Conservation (phyloP, 2,888 invertebrate species). For the Lasioglossum villosulum region DNA sequence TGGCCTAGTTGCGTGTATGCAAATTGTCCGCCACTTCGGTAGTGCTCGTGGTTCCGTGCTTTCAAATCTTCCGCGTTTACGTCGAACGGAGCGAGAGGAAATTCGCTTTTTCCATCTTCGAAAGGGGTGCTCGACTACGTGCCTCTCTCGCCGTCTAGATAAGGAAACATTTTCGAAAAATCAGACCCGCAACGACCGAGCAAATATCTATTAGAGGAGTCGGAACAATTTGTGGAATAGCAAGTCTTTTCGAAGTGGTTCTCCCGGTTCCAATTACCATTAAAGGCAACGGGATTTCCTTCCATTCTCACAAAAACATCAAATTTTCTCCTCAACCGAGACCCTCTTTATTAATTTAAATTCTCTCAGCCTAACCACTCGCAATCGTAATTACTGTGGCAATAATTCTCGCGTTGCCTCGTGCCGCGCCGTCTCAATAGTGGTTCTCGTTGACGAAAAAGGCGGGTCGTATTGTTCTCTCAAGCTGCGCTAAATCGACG, state of each 20-base stretch:
- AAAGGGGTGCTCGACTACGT: background rate
- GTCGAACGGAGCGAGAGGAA: constrained; percentile 2
- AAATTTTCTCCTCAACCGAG: background rate
- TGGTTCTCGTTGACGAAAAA: constrained; percentile 16
- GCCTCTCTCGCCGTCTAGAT: background rate
- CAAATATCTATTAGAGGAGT: constrained; percentile 5
- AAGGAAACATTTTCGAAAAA: constrained; percentile 18
- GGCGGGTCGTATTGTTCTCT: constrained; percentile 25
- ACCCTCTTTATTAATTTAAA: constrained; percentile 6
- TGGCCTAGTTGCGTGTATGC: constrained; percentile 42
- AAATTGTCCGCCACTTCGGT: constrained; percentile 4
- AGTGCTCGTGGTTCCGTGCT: background rate
- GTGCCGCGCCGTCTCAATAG: background rate
- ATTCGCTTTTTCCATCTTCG: constrained; percentile 9
- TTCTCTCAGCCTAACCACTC: background rate
- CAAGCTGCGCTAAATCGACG: constrained; percentile 20
- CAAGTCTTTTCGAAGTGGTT: background rate
- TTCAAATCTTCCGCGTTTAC: constrained; percentile 1
- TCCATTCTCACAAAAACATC: background rate
- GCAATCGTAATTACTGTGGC: background rate
- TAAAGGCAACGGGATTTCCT: background rate
- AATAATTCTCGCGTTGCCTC: background rate
- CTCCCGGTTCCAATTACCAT: background rate
- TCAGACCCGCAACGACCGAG: background rate
- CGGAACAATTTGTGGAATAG: background rate